Evolutionary conservation across 92 coral and sea anemone genomes (phyloP), one percentile per base, ranked within the genome.

Genomic region (Micromussa lordhowensis): DNA sequence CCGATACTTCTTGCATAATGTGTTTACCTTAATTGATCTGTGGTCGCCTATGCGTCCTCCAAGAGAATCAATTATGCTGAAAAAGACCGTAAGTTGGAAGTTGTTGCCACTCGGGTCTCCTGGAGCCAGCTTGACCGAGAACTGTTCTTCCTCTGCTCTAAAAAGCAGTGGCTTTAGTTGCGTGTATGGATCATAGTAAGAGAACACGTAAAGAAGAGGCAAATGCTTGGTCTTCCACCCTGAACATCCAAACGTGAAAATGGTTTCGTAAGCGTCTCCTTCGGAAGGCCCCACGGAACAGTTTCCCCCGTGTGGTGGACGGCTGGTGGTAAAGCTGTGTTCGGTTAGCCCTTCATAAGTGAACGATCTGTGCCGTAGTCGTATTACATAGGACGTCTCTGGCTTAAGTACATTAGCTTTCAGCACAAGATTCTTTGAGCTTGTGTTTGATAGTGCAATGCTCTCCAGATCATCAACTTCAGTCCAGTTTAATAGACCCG

Each of bases 161-260:
- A 31, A 73, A 24, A 84, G 55, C 72, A 11, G n/a, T 22, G 88
- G 71, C 48, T 55, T 73, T n/a, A 84, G 73, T 13, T 34, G 70
- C 38, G 88, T 84, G 72, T 73, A 84, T 12, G 88, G 88, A 78
- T 92, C 92, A 5, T 28, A 58, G 81, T 86, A 92, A 17, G 84
- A 87, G 59, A 92, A 81, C 68, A 76, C 85, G 86, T 89, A 92
- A 72, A 75, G 61, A 68, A 82, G 88, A 17, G 95, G 95, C 53
- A 29, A 72, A 12, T 69, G 75, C 38, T 92, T 80, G 57, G 85
- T 68, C 40, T 91, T 83, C 95, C 95, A 92, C 38, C 88, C 88
- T 21, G 78, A 3, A 61, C 95, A 92, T 26, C n/a, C 63, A 72
- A 92, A 75, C 38, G 54, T 75, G 53, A 92, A 92, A 49, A 38